phyloP scores from a whole-genome alignment of 2,888 invertebrate species.

The Graphium colonna region DNA sequence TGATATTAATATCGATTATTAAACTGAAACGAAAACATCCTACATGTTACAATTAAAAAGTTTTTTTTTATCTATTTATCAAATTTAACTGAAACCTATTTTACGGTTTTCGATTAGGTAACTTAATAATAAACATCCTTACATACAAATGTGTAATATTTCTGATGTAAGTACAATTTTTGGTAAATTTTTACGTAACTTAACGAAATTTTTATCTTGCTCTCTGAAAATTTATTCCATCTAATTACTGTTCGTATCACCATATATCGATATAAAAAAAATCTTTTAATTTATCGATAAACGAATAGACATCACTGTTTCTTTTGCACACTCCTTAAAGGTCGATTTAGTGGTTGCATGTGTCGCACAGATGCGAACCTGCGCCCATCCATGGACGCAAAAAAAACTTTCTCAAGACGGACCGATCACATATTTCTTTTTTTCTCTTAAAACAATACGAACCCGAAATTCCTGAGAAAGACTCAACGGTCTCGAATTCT shows the following conservation, averaged over 20 bases:
- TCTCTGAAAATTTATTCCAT: too few species aligned
- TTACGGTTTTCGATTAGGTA: too few species aligned
- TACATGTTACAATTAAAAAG: too few species aligned
- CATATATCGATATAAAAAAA: neutral
- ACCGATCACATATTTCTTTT: conserved; percentile 43
- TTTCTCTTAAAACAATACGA: conserved; percentile 52
- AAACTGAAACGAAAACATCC: neutral
- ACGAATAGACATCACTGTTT: conserved; percentile 39
- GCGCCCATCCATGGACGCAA: conserved; percentile 44
- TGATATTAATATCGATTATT: neutral
- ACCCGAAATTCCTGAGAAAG: conserved; percentile 31
- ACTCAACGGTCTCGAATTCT: neutral
- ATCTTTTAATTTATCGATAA: conserved; percentile 28
- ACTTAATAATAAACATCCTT: too few species aligned
- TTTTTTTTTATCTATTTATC: too few species aligned
- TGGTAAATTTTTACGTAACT: too few species aligned
- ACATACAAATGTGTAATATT: too few species aligned
- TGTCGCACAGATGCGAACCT: conserved; percentile 65
- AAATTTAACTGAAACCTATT: too few species aligned
- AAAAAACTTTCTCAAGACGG: conserved; percentile 45
- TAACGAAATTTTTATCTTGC: too few species aligned
- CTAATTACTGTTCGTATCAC: too few species aligned
- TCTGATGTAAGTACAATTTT: too few species aligned
- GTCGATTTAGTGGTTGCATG: conserved; percentile 61
- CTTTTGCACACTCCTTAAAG: conserved; percentile 61